Evolutionary conservation across 2,888 invertebrate genomes (phyloP), one percentile per base, ranked within the genome.

Genomic region (Xestia sexstrigata): DNA sequence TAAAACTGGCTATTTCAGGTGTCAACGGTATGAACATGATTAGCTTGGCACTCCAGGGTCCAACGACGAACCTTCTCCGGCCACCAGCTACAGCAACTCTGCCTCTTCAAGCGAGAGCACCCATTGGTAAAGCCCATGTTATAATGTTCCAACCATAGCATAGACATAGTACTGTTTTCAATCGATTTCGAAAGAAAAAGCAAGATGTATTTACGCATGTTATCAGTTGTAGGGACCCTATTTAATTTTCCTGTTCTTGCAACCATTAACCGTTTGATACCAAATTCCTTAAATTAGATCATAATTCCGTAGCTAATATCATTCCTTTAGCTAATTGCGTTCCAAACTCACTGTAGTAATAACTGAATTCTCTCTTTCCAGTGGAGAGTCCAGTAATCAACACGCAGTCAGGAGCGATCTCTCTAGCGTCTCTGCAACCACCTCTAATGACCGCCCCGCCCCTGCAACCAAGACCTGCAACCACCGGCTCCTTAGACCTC

Each of bases 1-100:
- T 74, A 11, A 72, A 67, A 72, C 35, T 3, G 9, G 20, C 20
- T 4, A 77, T 95, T 94, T 17, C 97, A 98, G 98, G 98, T 89
- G 97, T 97, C 63, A 98, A 98, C 92, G 98, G 98, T 69, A 97
- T 98, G 95, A 98, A 98, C 94, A 97, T 98, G 95, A 98, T 97
- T 82, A 96, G 96, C 84, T 84, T 97, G 74, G 95, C 96, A 0
- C 92, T 97, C 1, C 96, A 96, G 84, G 96, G 95, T 30, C 96
- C 96, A 47, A 96, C 96, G 15, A 96, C 96, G 4, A 95, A 93
- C 79, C 88, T 96, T 13, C 93, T 96, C 5, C 93, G 96, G 23
- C 93, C 94, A 35, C 95, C 96, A 23, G 90, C 93, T 0, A 89
- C 93, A 0, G 88, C 91, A 0, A 86, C 93, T 1, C 92, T 94